Base-by-base conservation (phyloP, 2,113 vertebrate genomes). In the Anoplopoma fimbria region DNA sequence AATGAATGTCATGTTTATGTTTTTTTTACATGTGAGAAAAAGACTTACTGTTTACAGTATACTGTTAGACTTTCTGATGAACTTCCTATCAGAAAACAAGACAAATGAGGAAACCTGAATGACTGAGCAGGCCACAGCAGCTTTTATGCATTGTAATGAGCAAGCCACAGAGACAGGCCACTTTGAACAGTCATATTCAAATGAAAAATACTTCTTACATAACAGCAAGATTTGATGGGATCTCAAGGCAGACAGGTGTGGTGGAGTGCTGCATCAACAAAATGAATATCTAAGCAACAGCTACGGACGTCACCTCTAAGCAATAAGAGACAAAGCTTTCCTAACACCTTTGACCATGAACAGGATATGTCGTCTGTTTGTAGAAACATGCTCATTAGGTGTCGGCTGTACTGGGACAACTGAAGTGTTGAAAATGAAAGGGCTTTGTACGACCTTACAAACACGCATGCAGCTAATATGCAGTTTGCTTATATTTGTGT, bases 1-100 rank as follows among this genome's bases (percentile, higher is more conserved):
- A 86, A 89, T 89, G 40, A 88, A 67, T 45, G 55, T 13, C n/a
- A 42, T 81, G 72, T 82, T 90, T 82, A 58, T 87, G 67, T 89
- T 86, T 87, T 89, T 86, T 87, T 86, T 61, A 72, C 77, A 70
- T 9, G 17, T 69, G 70, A 65, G 73, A 55, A 75, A 70, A 81
- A 40, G 67, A 57, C 69, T 61, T 31, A 12, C 25, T 69, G 19
- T 53, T 38, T 13, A 79, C 60, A 62, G 47, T 10, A 19, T 15
- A 9, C 63, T 69, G 58, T 87, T 84, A 80, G 84, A 72, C 72
- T 81, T 45, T 80, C 17, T 34, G 63, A 61, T 84, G 60, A 69
- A 83, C 87, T 86, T 89, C 76, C 81, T 87, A 9, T 69, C 62
- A 23, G 53, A 71, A 84, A 70, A 62, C 1, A 1, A 67, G 62